These are phyloP conservation scores for Drosophila limbata DNA, from an alignment of 2,888 invertebrate genomes.

Conservation along the genomic window DNA sequence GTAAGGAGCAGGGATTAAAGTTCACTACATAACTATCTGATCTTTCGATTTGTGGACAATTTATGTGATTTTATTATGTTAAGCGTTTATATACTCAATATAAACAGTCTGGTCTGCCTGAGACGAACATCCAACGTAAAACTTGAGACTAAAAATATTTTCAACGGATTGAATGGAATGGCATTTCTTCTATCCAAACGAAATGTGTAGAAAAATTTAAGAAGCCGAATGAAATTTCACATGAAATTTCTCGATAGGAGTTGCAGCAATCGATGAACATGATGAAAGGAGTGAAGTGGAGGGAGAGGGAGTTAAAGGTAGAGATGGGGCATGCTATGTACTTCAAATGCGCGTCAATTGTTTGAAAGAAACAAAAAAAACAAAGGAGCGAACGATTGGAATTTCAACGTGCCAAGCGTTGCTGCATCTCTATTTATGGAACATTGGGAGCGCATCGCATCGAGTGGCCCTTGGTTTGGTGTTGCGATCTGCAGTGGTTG, in stretches of 20 bases:
- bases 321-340: conserved; percentile 33
- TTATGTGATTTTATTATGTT: conserved; percentile 5
- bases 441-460: conserved; percentile 55
- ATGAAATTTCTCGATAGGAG: conserved; percentile 21
- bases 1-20: background rate
- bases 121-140: background rate
- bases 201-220: conserved; percentile 33
- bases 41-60: background rate
- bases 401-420: conserved; percentile 52
- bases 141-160: conserved; percentile 27
- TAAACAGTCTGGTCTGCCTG: conserved; percentile 8
- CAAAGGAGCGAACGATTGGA: conserved; percentile 51
- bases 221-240: conserved; percentile 38
- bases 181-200: conserved; percentile 22
- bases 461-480: conserved; percentile 50
- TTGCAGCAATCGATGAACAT: conserved; percentile 14
- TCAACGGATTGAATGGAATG: conserved; percentile 32
- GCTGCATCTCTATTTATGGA: conserved; percentile 73
- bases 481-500: conserved; percentile 52
- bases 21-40: background rate
- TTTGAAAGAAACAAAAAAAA: conserved; percentile 40
- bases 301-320: conserved; percentile 8
- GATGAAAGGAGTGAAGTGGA: background rate
- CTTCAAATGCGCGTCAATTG: conserved; percentile 78
- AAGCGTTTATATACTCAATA: conserved; percentile 5